These are phyloP conservation scores for Metopolophium dirhodum DNA, from an alignment of 1,140 invertebrate genomes.

Conservation along the genomic window DNA sequence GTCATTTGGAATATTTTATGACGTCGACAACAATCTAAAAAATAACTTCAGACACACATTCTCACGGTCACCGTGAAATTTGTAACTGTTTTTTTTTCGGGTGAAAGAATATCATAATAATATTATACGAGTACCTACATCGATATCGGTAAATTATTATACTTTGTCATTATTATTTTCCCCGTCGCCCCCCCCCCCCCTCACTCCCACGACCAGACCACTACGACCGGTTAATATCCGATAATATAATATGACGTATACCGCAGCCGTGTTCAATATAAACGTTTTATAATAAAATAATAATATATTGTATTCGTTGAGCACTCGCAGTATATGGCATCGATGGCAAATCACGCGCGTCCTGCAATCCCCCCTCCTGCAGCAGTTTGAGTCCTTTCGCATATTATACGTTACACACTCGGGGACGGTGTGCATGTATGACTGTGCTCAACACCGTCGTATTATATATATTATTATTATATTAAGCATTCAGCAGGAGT, in stretches of 20 bases:
- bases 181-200: too few species aligned
- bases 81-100: not conserved
- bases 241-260: not conserved
- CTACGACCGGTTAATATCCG: not conserved
- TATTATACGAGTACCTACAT: not conserved
- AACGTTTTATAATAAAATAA: not conserved
- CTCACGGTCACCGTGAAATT: not conserved
- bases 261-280: not conserved
- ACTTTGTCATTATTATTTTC: not conserved
- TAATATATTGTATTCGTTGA: not conserved
- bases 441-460: not conserved
- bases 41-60: not conserved
- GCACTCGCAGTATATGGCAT: not conserved
- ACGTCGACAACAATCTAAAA: not conserved
- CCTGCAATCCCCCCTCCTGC: not conserved
- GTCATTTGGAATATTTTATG: not conserved
- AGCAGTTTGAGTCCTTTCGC: not conserved
- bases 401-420: not conserved
- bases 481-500: slow-evolving; percentile 43
- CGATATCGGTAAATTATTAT: not conserved
- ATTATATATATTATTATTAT: not conserved
- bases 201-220: too few species aligned
- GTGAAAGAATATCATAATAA: not conserved
- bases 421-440: not conserved
- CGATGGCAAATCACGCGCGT: not conserved